Evolutionary conservation across 1,140 invertebrate genomes (phyloP).

Genomic region (Limonius californicus): DNA sequence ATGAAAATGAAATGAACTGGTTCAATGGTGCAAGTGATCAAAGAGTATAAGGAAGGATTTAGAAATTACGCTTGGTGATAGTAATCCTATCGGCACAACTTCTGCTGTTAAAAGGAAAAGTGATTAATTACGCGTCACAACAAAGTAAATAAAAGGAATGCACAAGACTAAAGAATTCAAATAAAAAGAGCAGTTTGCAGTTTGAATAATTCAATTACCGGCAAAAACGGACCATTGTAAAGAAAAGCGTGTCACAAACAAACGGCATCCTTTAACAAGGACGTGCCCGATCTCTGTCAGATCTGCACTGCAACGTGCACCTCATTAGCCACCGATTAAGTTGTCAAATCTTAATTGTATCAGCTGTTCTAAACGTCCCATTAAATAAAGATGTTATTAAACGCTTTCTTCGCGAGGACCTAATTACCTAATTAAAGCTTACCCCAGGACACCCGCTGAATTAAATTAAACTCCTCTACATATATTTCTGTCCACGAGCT

Average conservation of each 20-base stretch:
- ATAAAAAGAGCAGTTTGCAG: conserved; percentile 18
- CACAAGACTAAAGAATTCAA: conserved; percentile 18
- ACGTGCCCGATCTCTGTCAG: conserved; percentile 20
- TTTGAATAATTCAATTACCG: conserved; percentile 23
- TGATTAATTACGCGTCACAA: conserved; percentile 22
- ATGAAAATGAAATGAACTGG: no score
- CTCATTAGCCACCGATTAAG: conserved; percentile 26
- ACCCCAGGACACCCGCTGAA: conserved; percentile 13
- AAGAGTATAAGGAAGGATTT: no score
- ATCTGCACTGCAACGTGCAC: conserved; percentile 17
- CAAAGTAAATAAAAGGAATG: conserved; percentile 11
- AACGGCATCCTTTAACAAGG: conserved; percentile 16
- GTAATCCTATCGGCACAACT: no score
- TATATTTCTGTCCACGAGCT: conserved; percentile 2
- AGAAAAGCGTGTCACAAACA: conserved; percentile 20
- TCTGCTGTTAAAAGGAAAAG: conserved; percentile 2
- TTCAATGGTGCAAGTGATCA: no score
- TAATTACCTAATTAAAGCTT: conserved; percentile 23
- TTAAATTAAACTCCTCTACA: conserved; percentile 18
- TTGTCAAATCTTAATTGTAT: conserved; percentile 26
- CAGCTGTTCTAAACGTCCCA: conserved; percentile 24
- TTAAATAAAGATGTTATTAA: conserved; percentile 20
- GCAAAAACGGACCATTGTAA: conserved; percentile 1
- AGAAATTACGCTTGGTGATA: no score
- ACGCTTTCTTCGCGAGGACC: conserved; percentile 18